phyloP scores from a whole-genome alignment of 1,140 invertebrate species.

The Macrostomum lignano region DNA sequence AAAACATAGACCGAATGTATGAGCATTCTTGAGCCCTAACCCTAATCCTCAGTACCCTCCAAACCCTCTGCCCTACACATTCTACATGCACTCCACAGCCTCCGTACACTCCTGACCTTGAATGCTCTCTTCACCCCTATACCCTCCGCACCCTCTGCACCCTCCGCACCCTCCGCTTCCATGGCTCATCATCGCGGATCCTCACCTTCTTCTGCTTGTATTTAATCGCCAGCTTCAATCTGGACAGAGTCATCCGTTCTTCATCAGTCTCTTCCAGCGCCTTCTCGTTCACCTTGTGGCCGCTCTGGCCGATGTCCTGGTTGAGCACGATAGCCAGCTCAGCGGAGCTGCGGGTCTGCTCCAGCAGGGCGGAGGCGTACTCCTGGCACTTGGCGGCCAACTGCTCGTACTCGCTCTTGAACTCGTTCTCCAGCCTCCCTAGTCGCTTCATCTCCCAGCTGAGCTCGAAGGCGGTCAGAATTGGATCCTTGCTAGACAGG shows the following conservation, averaged over 20 bases:
- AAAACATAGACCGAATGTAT: no score
- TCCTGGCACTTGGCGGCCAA: slow-evolving; percentile 63
- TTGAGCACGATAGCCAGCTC: slow-evolving; percentile 56
- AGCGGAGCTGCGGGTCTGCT: slow-evolving; percentile 63
- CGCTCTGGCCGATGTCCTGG: slow-evolving; percentile 15
- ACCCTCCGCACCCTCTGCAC: no score
- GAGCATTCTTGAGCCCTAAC: no score
- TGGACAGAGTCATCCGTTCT: slow-evolving; percentile 67
- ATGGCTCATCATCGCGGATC: slow-evolving; percentile 7
- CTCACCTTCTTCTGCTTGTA: slow-evolving; percentile 79
- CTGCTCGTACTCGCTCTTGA: slow-evolving; percentile 51
- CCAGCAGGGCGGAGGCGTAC: slow-evolving; percentile 63
- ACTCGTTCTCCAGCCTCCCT: slow-evolving; percentile 80
- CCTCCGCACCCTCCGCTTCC: slow-evolving; percentile 35
- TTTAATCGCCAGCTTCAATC: slow-evolving; percentile 81
- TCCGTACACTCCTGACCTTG: no score
- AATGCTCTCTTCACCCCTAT: no score
- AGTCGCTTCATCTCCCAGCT: slow-evolving; percentile 64
- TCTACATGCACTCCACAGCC: no score
- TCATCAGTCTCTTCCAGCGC: slow-evolving; percentile 47
- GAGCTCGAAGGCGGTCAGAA: slow-evolving; percentile 67
- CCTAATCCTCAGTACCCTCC: no score
- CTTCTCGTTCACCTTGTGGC: slow-evolving; percentile 3
- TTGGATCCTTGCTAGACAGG: slow-evolving; percentile 64
- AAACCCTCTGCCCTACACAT: no score